Evolutionary conservation across 2,797 vertebrate genomes (phyloP).

Genomic region (Alca torda): DNA sequence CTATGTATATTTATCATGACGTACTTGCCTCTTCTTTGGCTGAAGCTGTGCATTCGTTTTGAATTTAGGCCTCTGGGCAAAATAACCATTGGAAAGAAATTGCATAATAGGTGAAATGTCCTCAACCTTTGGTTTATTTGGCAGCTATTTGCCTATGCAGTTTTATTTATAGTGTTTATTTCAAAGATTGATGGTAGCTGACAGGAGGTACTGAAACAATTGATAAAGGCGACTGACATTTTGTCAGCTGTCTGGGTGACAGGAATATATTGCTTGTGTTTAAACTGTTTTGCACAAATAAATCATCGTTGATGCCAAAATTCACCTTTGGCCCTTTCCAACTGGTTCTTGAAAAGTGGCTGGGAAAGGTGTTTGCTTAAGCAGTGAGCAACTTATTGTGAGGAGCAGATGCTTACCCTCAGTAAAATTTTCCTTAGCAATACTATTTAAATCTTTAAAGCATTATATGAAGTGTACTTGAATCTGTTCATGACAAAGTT

Average conservation of each 20-base stretch:
- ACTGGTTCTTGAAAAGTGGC: not conserved
- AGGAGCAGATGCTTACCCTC: not conserved
- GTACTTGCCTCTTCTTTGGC: not conserved
- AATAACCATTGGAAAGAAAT: not conserved
- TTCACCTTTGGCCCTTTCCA: slow-evolving; percentile 80
- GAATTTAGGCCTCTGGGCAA: not conserved
- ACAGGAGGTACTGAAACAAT: slow-evolving; percentile 75
- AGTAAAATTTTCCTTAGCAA: not conserved
- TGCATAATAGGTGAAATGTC: not conserved
- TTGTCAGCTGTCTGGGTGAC: slow-evolving; percentile 83
- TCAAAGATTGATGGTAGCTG: slow-evolving; percentile 76
- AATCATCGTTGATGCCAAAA: slow-evolving; percentile 79
- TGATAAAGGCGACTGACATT: slow-evolving; percentile 82
- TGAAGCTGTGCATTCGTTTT: not conserved
- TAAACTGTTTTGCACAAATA: slow-evolving; percentile 79
- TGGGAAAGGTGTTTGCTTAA: slow-evolving; percentile 10
- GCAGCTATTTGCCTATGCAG: slow-evolving; percentile 26
- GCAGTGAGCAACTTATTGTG: not conserved
- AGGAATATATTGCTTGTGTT: slow-evolving; percentile 77
- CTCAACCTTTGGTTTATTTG: slow-evolving; percentile 22
- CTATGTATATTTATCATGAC: not conserved
- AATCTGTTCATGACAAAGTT: not conserved
- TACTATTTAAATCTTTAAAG: slow-evolving; percentile 14
- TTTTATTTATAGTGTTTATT: slow-evolving; percentile 73
- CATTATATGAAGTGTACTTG: not conserved